Conservation (phyloP, 2,113 vertebrate genomes). For the Cryptotis parvus region DNA sequence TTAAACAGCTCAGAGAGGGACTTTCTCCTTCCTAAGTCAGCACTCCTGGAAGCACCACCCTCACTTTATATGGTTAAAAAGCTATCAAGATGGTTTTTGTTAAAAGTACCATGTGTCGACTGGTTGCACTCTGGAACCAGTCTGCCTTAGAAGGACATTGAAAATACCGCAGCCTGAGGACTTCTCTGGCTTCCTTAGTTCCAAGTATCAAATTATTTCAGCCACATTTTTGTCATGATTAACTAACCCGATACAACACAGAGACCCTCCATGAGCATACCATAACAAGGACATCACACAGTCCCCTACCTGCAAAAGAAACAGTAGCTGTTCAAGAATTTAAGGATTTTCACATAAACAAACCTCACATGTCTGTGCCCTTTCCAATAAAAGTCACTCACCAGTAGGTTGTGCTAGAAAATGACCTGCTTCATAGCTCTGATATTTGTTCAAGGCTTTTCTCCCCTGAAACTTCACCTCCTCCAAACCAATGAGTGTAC, state of each 20-base stretch:
- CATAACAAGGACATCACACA: background rate
- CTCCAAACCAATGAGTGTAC: background rate
- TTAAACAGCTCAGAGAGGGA: background rate
- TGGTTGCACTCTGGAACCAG: too few species aligned
- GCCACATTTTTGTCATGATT: too few species aligned
- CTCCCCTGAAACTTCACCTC: background rate
- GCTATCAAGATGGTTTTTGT: background rate
- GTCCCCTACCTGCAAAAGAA: background rate
- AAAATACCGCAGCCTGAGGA: background rate
- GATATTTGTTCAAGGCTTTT: background rate
- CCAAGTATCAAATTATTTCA: background rate
- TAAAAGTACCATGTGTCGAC: background rate
- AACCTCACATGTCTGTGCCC: background rate
- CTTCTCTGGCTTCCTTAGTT: background rate
- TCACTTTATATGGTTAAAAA: background rate
- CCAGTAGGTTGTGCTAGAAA: background rate
- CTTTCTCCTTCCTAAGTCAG: background rate
- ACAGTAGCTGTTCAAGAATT: background rate
- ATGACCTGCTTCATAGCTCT: background rate
- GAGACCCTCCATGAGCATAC: background rate
- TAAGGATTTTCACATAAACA: background rate
- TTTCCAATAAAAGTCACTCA: background rate
- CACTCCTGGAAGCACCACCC: background rate
- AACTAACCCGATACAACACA: background rate
- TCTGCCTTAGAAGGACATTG: background rate